phyloP scores from a whole-genome alignment of 1,140 invertebrate genomes.

The Anoplophora glabripennis region DNA sequence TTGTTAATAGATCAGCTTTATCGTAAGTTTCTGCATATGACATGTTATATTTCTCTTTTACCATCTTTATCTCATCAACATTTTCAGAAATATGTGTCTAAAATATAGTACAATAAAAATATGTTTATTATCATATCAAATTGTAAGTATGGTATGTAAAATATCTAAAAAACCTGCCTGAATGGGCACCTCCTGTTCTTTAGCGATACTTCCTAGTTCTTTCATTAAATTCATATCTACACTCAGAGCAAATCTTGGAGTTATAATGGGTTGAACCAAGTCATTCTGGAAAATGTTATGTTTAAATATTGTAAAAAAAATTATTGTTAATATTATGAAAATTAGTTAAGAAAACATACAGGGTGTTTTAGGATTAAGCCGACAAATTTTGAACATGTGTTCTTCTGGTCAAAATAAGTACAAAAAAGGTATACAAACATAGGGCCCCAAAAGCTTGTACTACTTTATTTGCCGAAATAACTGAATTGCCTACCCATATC shows the following conservation, averaged over 20 bases:
- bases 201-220: conserved; percentile 66
- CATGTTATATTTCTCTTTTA: conserved; percentile 58
- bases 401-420: conserved; percentile 5
- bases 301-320: too few species aligned
- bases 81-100: conserved; percentile 86
- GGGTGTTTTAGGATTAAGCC: too few species aligned
- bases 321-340: too few species aligned
- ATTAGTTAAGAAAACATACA: too few species aligned
- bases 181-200: conserved; percentile 66
- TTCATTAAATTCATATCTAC: conserved; percentile 71
- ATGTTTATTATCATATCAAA: too few species aligned
- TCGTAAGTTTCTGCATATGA: conserved; percentile 78
- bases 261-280: conserved; percentile 77
- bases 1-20: conserved; percentile 65
- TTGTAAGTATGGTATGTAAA: too few species aligned
- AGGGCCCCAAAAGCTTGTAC: too few species aligned
- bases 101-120: conserved; percentile 42
- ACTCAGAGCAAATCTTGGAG: conserved; percentile 83
- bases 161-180: conserved; percentile 59
- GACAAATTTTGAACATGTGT: too few species aligned
- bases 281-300: conserved; percentile 62
- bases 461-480: too few species aligned
- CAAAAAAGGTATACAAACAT: too few species aligned
- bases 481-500: too few species aligned
- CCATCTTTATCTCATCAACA: conserved; percentile 64